Evolutionary conservation across 2,113 vertebrate genomes (phyloP), one percentile per base, ranked within the genome.

Genomic region (Ochotona curzoniae): DNA sequence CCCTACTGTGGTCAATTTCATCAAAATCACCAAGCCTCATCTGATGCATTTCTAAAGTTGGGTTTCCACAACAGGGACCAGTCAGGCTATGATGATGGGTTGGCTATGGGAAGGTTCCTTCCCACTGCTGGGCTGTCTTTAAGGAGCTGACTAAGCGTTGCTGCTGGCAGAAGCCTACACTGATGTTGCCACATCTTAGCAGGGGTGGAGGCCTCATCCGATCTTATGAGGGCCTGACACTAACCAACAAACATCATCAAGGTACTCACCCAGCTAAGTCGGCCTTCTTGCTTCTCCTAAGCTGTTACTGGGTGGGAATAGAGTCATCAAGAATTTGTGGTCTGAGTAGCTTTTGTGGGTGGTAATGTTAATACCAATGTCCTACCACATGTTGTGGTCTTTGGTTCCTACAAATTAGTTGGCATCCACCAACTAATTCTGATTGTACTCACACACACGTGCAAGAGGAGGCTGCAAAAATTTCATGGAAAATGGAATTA

Each of bases 1-100:
- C 91, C 86, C 87, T 92, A 83, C 93, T 81, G 96, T 94, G 95
- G 94, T 94, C 91, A 93, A 97, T 97, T 95, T 96, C 87, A 96
- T 97, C 89, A 95, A 96, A 97, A 93, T 47, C 96, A 96, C 93
- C 49, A 51, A 89, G 92, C 14, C n/a, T 75, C 95, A 92, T 81
- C 66, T 95, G 96, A 75, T 85, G 73, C 89, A 84, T 96, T 97
- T 97, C 93, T 92, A 95, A 96, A 94, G 38, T 96, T 74, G 90
- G 86, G 83, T 44, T 89, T 93, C 82, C 51, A 67, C 17, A 60
- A 60, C 93, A 57, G 38, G 78, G 93, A 66, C 63, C 73, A 82
- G 78, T 76, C 94, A 89, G 92, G 30, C 38, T 38, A 28, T 9
- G 25, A n/a, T 49, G 32, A 44, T 18, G 12, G 76, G 35, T 15